Base-by-base conservation (phyloP, 2,888 invertebrate species). In the Epinotia nisella region DNA sequence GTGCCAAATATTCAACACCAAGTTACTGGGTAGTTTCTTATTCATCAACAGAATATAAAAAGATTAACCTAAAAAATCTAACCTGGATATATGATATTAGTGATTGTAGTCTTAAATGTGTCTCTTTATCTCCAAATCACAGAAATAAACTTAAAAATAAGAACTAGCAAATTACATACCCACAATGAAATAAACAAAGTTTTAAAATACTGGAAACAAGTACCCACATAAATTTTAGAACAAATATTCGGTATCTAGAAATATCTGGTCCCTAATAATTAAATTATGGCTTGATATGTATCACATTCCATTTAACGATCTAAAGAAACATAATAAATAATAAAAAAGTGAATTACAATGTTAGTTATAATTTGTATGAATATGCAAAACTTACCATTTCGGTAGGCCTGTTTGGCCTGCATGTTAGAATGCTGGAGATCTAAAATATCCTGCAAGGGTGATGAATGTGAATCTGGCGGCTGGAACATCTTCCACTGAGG, bases 401-500 rank as follows among this genome's bases (percentile, higher is more conserved):
- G 94, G 83, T 93, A 95, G 78, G 88, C 88, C 79, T 90, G 88
- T 87, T 94, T 94, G 78, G 90, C 81, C 83, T 94, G 93, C 91
- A 91, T 91, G 78, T 88, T 90, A 78, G 94, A 89, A 84, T 95
- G 94, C 87, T 95, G 95, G 94, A 96, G 95, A 86, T 96, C 95
- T 94, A 97, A 96, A 91, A 96, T 97, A 89, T 97, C 97, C 89
- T 97, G 95, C 94, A 97, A 96, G 87, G 97, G 95, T 91, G 97
- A 96, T 89, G 96, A 95, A 94, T 96, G 96, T 95, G 96, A 95
- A 95, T 95, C 95, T 94, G 97, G 97, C 96, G 97, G 96, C 96
- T 97, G 97, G 96, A 97, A 97, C 93, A 96, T 95, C 95, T 96
- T 96, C 96, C 96, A 97, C 96, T 97, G 96, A 96, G 96, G 95